A percentile compares a stretch with the other conserved stretches of the same genome.
These are phyloP conservation scores for Nowickia ferox DNA, from an alignment of 2,888 invertebrate species.

Conservation along the genomic window DNA sequence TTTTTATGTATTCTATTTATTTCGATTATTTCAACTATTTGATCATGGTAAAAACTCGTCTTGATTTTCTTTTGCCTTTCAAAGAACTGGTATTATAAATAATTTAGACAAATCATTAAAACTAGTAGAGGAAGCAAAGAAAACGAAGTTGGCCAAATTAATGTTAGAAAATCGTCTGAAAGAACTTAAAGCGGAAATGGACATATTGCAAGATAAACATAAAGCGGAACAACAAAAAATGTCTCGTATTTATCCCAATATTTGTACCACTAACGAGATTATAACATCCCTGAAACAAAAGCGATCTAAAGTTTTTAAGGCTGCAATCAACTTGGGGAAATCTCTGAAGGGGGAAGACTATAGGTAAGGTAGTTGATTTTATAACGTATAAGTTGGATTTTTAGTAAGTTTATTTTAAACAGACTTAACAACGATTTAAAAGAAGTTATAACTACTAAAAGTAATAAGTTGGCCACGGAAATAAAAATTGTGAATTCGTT, in stretches of 20 bases:
- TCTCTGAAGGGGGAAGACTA: constrained; percentile 76
- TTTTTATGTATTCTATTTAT: not conserved
- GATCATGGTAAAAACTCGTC: not conserved
- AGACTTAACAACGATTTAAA: constrained; percentile 79
- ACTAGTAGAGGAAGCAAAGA: constrained; percentile 79
- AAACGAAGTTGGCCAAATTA: constrained; percentile 78
- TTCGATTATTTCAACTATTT: not conserved
- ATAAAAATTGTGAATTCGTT: constrained; percentile 80
- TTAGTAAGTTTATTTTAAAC: constrained; percentile 66
- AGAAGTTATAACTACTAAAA: constrained; percentile 77
- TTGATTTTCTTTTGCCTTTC: constrained; percentile 18
- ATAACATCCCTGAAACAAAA: constrained; percentile 79
- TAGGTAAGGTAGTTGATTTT: constrained; percentile 71
- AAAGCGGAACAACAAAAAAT: constrained; percentile 78
- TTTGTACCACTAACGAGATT: constrained; percentile 78
- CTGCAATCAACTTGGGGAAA: constrained; percentile 78
- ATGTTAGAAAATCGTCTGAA: constrained; percentile 78
- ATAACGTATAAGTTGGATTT: not conserved
- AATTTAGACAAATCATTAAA: constrained; percentile 80
- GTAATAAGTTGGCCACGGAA: constrained; percentile 78
- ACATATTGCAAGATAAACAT: constrained; percentile 75
- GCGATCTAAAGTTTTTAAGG: constrained; percentile 77
- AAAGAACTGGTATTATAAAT: constrained; percentile 76
- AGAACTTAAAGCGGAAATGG: constrained; percentile 78
- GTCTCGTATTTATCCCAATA: constrained; percentile 79